phyloP scores from a whole-genome alignment of 2,113 vertebrate genomes.

The Tringa solitaria region DNA sequence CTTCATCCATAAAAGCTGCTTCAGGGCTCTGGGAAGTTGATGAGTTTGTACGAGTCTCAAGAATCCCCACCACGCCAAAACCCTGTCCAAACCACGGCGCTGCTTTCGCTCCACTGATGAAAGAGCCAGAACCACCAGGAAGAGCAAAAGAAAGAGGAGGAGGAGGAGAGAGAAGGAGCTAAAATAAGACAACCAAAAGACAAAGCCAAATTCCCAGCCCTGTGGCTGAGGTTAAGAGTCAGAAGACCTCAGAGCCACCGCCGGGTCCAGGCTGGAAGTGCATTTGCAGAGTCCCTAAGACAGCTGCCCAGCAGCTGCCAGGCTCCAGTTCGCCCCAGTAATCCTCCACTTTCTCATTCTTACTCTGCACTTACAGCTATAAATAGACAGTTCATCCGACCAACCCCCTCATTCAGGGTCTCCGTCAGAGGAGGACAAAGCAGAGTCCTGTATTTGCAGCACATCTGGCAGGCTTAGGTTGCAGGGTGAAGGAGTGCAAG shows the following conservation, averaged over 20 bases:
- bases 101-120: fast-evolving
- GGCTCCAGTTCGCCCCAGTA: not conserved
- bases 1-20: not conserved
- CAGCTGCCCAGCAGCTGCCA: conserved; percentile 7
- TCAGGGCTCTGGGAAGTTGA: not conserved
- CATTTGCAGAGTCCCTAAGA: not conserved
- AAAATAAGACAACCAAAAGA: not conserved
- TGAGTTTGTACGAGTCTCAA: not conserved
- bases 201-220: not conserved
- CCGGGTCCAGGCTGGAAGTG: not conserved
- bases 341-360: not conserved
- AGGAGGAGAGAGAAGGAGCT: not conserved
- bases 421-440: not conserved
- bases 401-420: not conserved
- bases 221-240: not conserved
- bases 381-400: not conserved
- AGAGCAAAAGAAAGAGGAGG: not conserved
- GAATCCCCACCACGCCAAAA: not conserved
- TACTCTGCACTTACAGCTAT: not conserved
- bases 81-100: not conserved
- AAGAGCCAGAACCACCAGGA: not conserved
- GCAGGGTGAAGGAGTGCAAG: not conserved
- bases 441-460: not conserved
- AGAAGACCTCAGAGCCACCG: not conserved
- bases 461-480: conserved; percentile 10